phyloP scores from a whole-genome alignment of 2,113 vertebrate genomes.

The Trochalopteron elliotii region DNA sequence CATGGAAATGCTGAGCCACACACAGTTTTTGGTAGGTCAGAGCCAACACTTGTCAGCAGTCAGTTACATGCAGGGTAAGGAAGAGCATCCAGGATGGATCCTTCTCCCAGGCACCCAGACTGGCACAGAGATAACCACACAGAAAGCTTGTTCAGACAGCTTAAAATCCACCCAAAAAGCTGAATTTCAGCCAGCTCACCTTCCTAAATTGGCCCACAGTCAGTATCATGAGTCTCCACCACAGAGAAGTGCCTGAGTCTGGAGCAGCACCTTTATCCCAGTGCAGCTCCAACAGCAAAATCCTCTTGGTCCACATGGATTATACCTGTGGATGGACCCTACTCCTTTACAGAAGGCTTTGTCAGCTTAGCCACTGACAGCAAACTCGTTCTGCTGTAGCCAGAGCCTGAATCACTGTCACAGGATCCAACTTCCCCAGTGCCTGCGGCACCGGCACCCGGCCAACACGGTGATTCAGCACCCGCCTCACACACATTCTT shows the following conservation, averaged over 20 bases:
- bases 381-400: not conserved
- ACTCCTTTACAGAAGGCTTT: not conserved
- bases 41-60: not conserved
- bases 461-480: conserved; percentile 38
- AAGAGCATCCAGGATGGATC: not conserved
- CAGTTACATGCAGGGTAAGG: not conserved
- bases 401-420: conserved; percentile 36
- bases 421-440: not conserved
- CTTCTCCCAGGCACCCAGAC: not conserved
- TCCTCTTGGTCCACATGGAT: not conserved
- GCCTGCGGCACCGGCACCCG: fast-evolving
- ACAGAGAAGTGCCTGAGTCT: fast-evolving
- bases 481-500: not conserved
- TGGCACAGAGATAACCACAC: not conserved
- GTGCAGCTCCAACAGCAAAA: not conserved
- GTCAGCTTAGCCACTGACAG: not conserved
- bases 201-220: not conserved
- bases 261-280: not conserved
- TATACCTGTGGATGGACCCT: not conserved
- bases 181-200: not conserved
- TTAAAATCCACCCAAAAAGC: not conserved
- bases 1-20: not conserved
- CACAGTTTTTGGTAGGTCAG: not conserved
- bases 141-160: not conserved
- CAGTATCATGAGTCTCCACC: fast-evolving